These are phyloP conservation scores for Nicator chloris DNA, from an alignment of 2,113 vertebrate species.

Conservation along the genomic window DNA sequence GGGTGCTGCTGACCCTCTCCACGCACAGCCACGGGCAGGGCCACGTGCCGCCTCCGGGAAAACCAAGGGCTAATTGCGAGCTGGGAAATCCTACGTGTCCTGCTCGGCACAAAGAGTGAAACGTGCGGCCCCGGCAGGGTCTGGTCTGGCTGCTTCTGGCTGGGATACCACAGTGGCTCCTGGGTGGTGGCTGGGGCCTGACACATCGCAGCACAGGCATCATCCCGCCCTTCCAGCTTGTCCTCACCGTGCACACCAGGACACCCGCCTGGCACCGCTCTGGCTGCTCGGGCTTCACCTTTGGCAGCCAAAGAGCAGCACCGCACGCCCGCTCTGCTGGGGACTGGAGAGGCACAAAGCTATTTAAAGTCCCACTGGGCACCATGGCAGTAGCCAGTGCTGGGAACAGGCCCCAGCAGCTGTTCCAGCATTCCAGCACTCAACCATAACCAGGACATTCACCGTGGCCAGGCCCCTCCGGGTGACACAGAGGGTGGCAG, in stretches of 20 bases:
- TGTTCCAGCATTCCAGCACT: neutral
- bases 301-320: neutral
- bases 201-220: neutral
- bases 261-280: accelerated
- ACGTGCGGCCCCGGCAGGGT: accelerated
- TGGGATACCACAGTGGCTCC: neutral
- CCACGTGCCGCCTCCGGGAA: accelerated
- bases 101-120: accelerated
- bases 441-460: neutral
- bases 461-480: accelerated
- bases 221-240: neutral
- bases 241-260: accelerated
- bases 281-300: accelerated
- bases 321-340: accelerated
- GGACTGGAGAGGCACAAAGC: accelerated
- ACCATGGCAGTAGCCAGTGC: accelerated
- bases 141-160: neutral
- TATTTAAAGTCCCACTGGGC: neutral
- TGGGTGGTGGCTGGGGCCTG: neutral
- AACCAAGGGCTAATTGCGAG: neutral
- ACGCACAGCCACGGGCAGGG: accelerated
- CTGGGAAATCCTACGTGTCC: neutral
- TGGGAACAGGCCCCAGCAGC: accelerated
- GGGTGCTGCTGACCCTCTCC: neutral
- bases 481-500: neutral